Conservation (phyloP, 2,888 invertebrate species). For the Drosophila nr. perissopoda region DNA sequence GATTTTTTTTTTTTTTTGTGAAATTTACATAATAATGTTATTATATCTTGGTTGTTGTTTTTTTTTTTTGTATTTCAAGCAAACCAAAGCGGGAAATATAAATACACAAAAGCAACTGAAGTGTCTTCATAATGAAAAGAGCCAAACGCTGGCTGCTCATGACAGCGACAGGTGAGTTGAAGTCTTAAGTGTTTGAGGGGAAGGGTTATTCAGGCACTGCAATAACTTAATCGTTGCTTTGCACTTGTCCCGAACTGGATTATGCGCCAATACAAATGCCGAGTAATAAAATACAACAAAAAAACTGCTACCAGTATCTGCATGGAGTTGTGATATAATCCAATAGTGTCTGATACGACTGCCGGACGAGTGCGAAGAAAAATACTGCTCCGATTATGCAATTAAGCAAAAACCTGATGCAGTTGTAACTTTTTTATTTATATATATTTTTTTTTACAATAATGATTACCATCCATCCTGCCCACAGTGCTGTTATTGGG, state of each 20-base stretch:
- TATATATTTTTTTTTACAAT: neutral
- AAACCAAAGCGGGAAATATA: constrained; percentile 37
- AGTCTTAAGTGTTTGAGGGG: constrained; percentile 12
- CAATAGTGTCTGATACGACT: constrained; percentile 17
- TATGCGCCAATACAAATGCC: constrained; percentile 26
- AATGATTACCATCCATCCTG: neutral
- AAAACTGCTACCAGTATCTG: constrained; percentile 13
- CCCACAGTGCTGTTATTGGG: constrained; percentile 84
- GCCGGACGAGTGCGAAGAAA: constrained; percentile 7
- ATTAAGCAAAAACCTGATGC: constrained; percentile 40
- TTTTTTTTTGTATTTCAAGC: constrained; percentile 36
- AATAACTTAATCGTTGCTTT: constrained; percentile 22
- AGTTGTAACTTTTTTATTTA: constrained; percentile 9
- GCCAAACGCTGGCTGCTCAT: constrained; percentile 86
- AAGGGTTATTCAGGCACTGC: constrained; percentile 23
- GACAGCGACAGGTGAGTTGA: constrained; percentile 85
- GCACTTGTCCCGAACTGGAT: constrained; percentile 35
- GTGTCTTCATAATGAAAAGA: constrained; percentile 85
- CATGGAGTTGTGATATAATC: constrained; percentile 52
- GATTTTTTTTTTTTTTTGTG: neutral
- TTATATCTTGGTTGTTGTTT: constrained; percentile 19
- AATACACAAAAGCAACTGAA: constrained; percentile 37
- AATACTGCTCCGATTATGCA: constrained; percentile 49
- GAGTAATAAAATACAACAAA: neutral
- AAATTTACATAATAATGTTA: constrained; percentile 40